Conservation (phyloP, 2,888 invertebrate species). For the Sphaerophoria taeniata region DNA sequence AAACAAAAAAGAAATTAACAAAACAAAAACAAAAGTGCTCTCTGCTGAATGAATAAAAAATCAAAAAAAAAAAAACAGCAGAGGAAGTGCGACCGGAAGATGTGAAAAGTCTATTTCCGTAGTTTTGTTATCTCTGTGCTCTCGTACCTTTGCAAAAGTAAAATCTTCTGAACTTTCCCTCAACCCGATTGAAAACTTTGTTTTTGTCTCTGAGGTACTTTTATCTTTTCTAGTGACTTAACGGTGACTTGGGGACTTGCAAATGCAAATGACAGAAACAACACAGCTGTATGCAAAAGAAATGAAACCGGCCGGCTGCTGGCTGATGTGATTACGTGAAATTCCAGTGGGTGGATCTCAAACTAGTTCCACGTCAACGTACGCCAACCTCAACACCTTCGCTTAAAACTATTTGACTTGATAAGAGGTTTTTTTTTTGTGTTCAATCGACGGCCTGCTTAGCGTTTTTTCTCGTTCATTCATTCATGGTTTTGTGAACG, state of each 20-base stretch:
- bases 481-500: conserved; percentile 1
- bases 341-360: conserved; percentile 54
- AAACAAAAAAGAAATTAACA: conserved; percentile 2
- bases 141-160: background rate
- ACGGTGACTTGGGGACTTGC: background rate
- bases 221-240: background rate
- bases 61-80: conserved; percentile 30
- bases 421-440: background rate
- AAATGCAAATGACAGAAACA: background rate
- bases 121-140: conserved; percentile 3
- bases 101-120: conserved; percentile 69
- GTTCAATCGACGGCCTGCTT: background rate
- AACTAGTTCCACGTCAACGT: background rate
- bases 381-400: conserved; percentile 29
- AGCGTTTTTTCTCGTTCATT: conserved; percentile 35
- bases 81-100: conserved; percentile 69
- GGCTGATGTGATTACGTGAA: conserved; percentile 23
- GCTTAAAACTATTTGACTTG: conserved; percentile 28
- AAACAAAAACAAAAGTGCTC: conserved; percentile 18
- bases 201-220: background rate
- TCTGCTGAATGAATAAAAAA: conserved; percentile 15
- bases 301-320: conserved; percentile 23
- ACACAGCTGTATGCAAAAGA: too few species aligned
- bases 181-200: background rate
- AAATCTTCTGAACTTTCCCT: conserved; percentile 6